A percentile compares a stretch with the other conserved stretches of the same genome.
Evolutionary conservation across 2,113 vertebrate genomes (phyloP).

Genomic region (Tragelaphus scriptus): DNA sequence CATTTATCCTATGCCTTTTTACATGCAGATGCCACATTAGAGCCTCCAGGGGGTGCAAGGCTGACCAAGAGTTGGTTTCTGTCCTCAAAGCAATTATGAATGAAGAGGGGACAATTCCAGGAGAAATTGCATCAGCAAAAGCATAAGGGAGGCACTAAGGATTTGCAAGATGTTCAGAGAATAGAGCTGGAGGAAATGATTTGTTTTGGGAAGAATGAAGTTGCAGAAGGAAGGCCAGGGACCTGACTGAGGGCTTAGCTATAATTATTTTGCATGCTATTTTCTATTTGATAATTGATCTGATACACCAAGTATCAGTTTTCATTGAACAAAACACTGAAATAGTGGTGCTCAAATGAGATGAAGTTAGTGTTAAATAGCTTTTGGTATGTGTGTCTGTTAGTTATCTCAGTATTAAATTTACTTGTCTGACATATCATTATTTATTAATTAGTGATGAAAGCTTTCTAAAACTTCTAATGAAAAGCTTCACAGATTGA

Average conservation of each 20-base stretch:
- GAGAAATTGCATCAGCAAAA: background rate
- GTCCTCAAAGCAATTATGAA: slow-evolving; percentile 10
- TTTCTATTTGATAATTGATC: slow-evolving; percentile 52
- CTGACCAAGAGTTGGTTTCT: background rate
- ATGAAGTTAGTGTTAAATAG: slow-evolving; percentile 34
- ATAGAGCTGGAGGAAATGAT: background rate
- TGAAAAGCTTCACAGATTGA: slow-evolving; percentile 15
- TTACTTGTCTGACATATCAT: slow-evolving; percentile 40
- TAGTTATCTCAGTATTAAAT: slow-evolving; percentile 47
- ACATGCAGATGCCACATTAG: background rate
- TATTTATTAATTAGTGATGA: slow-evolving; percentile 60
- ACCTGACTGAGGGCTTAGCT: background rate
- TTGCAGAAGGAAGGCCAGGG: background rate
- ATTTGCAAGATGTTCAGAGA: background rate
- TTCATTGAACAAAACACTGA: slow-evolving; percentile 45
- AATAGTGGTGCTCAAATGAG: slow-evolving; percentile 37
- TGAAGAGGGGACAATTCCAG: background rate
- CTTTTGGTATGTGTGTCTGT: slow-evolving; percentile 3
- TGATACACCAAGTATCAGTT: slow-evolving; percentile 52
- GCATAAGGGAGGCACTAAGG: background rate
- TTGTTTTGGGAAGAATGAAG: background rate
- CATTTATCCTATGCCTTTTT: background rate
- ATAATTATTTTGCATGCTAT: slow-evolving; percentile 34
- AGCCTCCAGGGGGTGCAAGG: background rate
- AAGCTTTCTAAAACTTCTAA: slow-evolving; percentile 46